Base-by-base conservation (phyloP, 1,140 invertebrate species). In the Eciton burchellii region DNA sequence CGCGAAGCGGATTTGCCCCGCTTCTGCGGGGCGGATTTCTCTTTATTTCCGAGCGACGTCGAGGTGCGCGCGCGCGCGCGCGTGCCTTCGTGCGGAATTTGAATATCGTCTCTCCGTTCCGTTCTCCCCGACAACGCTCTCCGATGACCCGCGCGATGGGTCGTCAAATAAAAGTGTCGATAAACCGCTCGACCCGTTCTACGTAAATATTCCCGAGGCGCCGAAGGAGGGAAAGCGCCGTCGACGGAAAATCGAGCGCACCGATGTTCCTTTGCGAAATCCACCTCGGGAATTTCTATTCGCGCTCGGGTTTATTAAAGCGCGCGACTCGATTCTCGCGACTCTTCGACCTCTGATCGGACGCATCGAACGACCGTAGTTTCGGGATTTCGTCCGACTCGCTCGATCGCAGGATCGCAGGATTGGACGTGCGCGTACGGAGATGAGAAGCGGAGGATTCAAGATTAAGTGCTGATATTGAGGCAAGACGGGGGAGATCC, bases 401-500 rank as follows among this genome's bases (percentile, higher is more conserved):
- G 2, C 77, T 56, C 49, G 83, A 87, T 87, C 81, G 54, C 11
- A 62, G n/a, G n/a, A n/a, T n/a, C n/a, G 65, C 41, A 56, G 66
- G 74, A 57, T 35, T 26, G 76, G 65, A 60, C 52, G 82, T 47
- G 62, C 57, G 59, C 45, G 52, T 45, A 82, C 68, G 62, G 70
- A 77, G 86, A 89, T 88, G 73, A 81, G 82, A 85, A 83, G 56
- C 74, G 71, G 79, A 72, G 70, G 81, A 65, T 87, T 72, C 60
- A 14, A 88, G 83, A 89, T 89, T 88, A 89, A 89, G 89, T 89
- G 87, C 73, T 87, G 81, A 89, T 88, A 87, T 45, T 43, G 47
- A 43, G 76, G 54, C n/a, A 49, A 60, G 54, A 43, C 24, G 59
- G 8, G 26, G n/a, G 26, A 62, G n/a, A 19, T 60, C 81, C 65